Evolutionary conservation across 2,113 vertebrate species (phyloP).

Genomic region (Hystrix brachyura): DNA sequence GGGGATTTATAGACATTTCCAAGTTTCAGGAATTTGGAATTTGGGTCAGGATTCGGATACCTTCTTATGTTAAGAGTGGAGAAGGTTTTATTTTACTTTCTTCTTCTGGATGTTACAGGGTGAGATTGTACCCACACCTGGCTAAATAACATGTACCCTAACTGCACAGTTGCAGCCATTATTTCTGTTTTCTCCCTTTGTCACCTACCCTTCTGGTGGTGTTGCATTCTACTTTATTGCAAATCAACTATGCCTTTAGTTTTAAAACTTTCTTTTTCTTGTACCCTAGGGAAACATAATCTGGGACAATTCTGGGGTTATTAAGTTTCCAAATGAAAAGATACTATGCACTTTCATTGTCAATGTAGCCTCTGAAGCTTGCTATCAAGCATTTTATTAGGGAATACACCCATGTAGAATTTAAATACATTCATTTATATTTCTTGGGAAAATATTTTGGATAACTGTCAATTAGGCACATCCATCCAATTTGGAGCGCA

Average conservation of each 20-base stretch:
- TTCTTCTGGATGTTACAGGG: slow-evolving; percentile 7
- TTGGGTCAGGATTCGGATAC: slow-evolving; percentile 50
- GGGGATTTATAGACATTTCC: slow-evolving; percentile 33
- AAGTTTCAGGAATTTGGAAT: slow-evolving; percentile 66
- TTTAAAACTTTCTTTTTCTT: slow-evolving; percentile 47
- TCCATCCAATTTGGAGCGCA: neutral
- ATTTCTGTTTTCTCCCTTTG: slow-evolving; percentile 18
- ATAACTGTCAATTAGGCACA: slow-evolving; percentile 37
- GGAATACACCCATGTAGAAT: slow-evolving; percentile 47
- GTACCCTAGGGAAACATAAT: neutral
- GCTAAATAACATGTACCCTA: neutral
- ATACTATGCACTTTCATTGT: neutral
- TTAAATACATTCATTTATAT: slow-evolving; percentile 56
- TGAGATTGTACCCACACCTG: slow-evolving; percentile 14
- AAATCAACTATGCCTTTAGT: slow-evolving; percentile 44
- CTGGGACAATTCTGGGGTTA: slow-evolving; percentile 43
- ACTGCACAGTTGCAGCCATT: neutral
- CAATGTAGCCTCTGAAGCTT: slow-evolving; percentile 3
- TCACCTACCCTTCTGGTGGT: fast-evolving
- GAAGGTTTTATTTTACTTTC: slow-evolving; percentile 59
- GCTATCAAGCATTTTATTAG: neutral
- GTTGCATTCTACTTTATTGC: neutral
- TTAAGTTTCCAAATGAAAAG: slow-evolving; percentile 20
- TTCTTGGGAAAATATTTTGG: slow-evolving; percentile 26
- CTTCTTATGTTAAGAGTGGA: neutral